Conservation (phyloP, 2,797 vertebrate genomes). For the Enteromius trimaculatus region DNA sequence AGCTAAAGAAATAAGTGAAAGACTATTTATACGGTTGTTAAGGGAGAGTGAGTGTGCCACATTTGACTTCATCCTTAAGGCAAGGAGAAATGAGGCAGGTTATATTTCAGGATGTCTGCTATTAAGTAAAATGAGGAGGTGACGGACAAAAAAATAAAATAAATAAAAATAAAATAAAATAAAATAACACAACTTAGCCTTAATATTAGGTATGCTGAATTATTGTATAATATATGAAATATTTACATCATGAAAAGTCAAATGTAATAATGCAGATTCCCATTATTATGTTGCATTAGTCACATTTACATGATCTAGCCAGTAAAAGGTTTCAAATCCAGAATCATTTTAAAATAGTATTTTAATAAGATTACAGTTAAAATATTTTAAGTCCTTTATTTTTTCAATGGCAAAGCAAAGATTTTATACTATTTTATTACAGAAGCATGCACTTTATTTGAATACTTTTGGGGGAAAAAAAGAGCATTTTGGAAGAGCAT, state of each 20-base stretch:
- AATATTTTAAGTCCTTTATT: no score
- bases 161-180: background rate
- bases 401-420: no score
- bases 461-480: no score
- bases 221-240: background rate
- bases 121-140: background rate
- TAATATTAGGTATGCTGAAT: background rate
- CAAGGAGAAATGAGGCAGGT: background rate
- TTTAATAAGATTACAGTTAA: background rate
- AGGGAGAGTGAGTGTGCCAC: background rate
- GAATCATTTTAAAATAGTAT: background rate
- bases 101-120: background rate
- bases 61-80: background rate
- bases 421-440: no score
- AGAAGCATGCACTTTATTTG: no score
- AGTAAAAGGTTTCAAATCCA: background rate
- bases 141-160: no score
- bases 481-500: no score
- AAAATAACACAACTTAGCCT: background rate
- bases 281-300: background rate
- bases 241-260: background rate
- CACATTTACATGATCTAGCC: background rate
- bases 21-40: background rate
- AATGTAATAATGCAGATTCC: background rate
- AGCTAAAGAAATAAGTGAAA: background rate